Evolutionary conservation across 1,140 invertebrate species (phyloP).

Genomic region (Panagrolaimus sp.): DNA sequence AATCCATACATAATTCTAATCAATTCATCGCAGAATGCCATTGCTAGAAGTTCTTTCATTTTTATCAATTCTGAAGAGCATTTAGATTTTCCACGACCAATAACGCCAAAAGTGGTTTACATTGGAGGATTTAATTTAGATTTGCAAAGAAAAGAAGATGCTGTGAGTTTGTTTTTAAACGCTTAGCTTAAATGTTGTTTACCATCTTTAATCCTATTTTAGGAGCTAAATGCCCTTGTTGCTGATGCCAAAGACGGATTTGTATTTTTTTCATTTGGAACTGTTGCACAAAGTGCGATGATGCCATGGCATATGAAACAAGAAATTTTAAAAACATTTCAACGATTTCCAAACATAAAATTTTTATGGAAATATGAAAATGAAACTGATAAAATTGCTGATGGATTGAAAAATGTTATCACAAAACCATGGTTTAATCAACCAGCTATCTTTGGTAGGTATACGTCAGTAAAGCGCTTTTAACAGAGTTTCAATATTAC

Average conservation of each 20-base stretch:
- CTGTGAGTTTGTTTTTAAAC: background rate
- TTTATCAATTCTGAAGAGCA: constrained; percentile 22
- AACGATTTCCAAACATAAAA: constrained; percentile 21
- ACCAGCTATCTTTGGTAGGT: constrained; percentile 14
- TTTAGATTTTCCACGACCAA: constrained; percentile 19
- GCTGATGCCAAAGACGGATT: constrained; percentile 13
- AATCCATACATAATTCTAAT: background rate
- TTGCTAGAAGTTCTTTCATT: constrained; percentile 10
- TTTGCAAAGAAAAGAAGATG: background rate
- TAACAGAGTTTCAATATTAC: background rate
- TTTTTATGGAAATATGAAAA: constrained; percentile 28
- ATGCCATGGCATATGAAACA: constrained; percentile 3
- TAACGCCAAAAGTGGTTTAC: constrained; percentile 20
- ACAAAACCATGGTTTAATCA: constrained; percentile 17
- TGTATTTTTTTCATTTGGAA: constrained; percentile 22
- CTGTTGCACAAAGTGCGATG: constrained; percentile 16
- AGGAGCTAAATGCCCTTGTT: background rate
- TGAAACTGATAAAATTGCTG: constrained; percentile 16
- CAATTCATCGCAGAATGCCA: background rate
- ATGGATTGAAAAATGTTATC: constrained; percentile 11
- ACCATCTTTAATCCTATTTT: background rate
- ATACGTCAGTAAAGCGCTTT: background rate
- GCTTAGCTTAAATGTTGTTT: background rate
- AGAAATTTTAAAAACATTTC: constrained; percentile 15
- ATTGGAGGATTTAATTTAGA: constrained; percentile 15